Base-by-base conservation (phyloP, 2,113 vertebrate species). In the Caretta caretta region DNA sequence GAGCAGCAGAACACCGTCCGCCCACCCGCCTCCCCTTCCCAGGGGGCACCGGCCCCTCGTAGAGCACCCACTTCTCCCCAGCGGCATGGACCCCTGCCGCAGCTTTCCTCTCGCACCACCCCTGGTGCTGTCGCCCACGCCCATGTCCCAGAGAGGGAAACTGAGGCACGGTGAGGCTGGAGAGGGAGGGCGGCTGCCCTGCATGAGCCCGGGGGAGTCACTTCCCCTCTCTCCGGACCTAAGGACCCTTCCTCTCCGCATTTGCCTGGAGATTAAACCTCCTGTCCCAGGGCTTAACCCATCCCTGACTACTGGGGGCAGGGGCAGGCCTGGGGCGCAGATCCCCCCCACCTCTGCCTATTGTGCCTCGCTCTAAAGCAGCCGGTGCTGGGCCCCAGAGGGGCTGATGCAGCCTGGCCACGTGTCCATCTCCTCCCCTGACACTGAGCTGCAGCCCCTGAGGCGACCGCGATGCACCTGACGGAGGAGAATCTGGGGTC, bases 111-210 rank as follows among this genome's bases (percentile, higher is more conserved):
- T 31, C 29, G 5, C 27, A 16, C 14, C 62, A 17, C 6, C 13
- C 31, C 13, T 35, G 14, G 10, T 65, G 27, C 25, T 27, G 10
- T 12, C 57, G 5, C 13, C 62, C 14, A 16, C 17, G 16, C 35
- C 62, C 35, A 2, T 10, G 20, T n/a, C 20, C 22, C 35, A n/a
- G n/a, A 27, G 42, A 78, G 42, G 0, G 38, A 38, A 69, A 78
- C 29, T 0, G 13, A 12, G 0, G 94, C 89, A 90, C 42, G 79
- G 57, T 35, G n/a, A 16, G n/a, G 65, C 19, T 38, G 19, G 17
- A 20, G 35, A 19, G 35, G 65, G 35, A 10, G 16, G 65, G 35
- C 17, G 10, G 17, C 65, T 38, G 9, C 65, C 17, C 17, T 69
- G 16, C 16, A 2, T 19, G 62, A 69, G 35, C 62, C 16, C n/a